These are phyloP conservation scores for Saguinus imperator DNA, from an alignment of 2,113 vertebrate genomes.

Conservation along the genomic window DNA sequence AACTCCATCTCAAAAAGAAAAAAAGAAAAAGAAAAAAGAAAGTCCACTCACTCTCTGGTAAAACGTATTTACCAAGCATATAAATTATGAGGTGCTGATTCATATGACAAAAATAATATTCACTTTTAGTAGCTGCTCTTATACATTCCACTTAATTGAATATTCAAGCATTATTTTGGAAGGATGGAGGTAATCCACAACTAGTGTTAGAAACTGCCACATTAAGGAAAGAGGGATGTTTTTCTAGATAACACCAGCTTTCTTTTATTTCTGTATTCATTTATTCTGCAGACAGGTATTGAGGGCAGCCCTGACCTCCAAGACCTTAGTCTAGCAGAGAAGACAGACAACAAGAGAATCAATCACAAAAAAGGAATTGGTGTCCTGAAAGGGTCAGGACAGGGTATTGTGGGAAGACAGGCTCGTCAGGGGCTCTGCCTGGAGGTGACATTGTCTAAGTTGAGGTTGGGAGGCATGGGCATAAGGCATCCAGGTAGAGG, in stretches of 20 bases:
- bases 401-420: not conserved
- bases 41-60: not conserved
- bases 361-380: not conserved
- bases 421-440: not conserved
- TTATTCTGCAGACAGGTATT: not conserved
- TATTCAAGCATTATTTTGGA: constrained; percentile 9
- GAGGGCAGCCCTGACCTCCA: not conserved
- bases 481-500: not conserved
- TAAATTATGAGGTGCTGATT: not conserved
- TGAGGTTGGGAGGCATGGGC: not conserved
- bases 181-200: not conserved
- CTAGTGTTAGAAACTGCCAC: constrained; percentile 7
- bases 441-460: not conserved
- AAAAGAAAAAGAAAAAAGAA: not conserved
- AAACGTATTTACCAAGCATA: not conserved
- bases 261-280: not conserved
- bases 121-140: not conserved
- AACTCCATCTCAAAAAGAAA: too few relatives aligned
- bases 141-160: not conserved
- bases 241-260: not conserved
- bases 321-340: not conserved
- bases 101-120: not conserved
- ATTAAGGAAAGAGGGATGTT: not conserved
- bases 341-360: not conserved
- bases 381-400: not conserved